Evolutionary conservation across 2,888 invertebrate genomes (phyloP), one percentile per base, ranked within the genome.

Genomic region (Furcula furcula): DNA sequence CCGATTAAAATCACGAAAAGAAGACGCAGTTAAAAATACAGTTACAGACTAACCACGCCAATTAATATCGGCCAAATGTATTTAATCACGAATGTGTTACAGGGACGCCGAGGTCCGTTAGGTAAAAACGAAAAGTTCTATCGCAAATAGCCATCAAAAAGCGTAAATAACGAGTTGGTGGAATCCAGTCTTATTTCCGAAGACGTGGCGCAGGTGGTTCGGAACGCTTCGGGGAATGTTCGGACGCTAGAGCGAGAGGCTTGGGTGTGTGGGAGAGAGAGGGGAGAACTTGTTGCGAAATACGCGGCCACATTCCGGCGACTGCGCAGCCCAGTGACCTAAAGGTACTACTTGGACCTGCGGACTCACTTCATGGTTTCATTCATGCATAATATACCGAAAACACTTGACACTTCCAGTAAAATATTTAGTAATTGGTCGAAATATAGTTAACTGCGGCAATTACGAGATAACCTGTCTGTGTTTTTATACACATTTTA

Each of bases 231-330:
- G 69, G 40, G 18, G 29, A 40, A 23, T 32, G 57, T 70, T n/a
- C 74, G 75, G 48, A 22, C 29, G 51, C 49, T 49, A 47, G 59
- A 68, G 44, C 36, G 59, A 61, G 63, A 69, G 50, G 32, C 34
- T 32, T 11, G 20, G 37, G 27, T 18, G 40, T 34, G 45, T 29
- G 46, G 21, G 69, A 62, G 60, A 50, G 76, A 57, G 79, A 75
- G 33, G 52, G 55, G 43, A 65, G 76, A 84, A 86, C 84, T 83
- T 84, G 83, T 85, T 84, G 85, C 86, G 74, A 87, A 85, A 81
- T 73, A 68, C 64, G 65, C 71, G 76, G 62, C 77, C 74, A 71
- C 87, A 86, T 87, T 86, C 87, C 83, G 49, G 28, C 32, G 62
- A 43, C 43, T 44, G 55, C 12, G 16, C 81, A 83, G 83, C 86